Conservation (phyloP, 2,888 invertebrate species). For the Lamellibrachia columna region DNA sequence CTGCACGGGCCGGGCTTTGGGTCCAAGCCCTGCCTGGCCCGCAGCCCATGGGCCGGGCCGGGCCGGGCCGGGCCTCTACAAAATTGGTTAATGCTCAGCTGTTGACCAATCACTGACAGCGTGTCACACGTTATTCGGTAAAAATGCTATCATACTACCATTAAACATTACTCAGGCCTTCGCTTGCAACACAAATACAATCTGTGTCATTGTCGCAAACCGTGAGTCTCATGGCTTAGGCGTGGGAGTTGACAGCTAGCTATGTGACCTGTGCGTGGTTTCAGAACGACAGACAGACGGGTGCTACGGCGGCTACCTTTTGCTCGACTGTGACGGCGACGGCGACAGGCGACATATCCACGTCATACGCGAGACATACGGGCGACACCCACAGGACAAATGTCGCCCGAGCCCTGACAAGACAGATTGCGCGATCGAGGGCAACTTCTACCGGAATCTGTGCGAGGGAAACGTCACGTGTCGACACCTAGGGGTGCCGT, state of each 20-base stretch:
- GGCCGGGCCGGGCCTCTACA: no score
- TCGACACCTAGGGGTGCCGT: slow-evolving; percentile 40
- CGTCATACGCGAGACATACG: slow-evolving; percentile 35
- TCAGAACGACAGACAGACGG: slow-evolving; percentile 29
- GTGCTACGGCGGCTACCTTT: slow-evolving; percentile 41
- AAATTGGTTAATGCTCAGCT: no score
- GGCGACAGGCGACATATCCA: slow-evolving; percentile 25
- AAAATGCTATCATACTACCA: no score
- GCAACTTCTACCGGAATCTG: slow-evolving; percentile 38
- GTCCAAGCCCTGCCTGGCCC: no score
- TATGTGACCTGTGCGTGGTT: background rate
- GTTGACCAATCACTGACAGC: no score
- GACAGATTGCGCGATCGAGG: slow-evolving; percentile 37
- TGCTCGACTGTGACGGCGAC: slow-evolving; percentile 34
- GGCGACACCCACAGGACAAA: slow-evolving; percentile 40
- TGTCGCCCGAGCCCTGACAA: slow-evolving; percentile 35
- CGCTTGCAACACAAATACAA: no score
- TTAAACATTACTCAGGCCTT: no score
- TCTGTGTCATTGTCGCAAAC: no score
- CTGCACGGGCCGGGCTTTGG: no score
- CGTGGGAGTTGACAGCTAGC: background rate
- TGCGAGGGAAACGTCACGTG: slow-evolving; percentile 37
- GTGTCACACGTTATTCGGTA: no score
- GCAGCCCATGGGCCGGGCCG: no score
- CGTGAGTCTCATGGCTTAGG: no score